Evolutionary conservation across 2,113 vertebrate genomes (phyloP).

Genomic region (Poicephalus meyeri): DNA sequence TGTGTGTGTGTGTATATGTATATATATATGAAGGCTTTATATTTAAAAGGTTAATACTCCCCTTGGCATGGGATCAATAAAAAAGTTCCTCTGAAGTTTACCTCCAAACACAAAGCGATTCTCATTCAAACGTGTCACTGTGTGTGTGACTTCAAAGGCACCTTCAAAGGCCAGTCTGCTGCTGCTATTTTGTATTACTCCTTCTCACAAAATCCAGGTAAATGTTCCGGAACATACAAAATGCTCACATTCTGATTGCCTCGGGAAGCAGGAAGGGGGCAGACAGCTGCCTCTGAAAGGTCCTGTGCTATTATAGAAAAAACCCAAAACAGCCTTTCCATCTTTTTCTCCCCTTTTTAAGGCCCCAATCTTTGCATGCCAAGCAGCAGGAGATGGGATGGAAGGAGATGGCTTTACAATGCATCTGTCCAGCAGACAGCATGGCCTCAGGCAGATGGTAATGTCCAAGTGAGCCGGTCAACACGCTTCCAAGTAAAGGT

Average conservation of each 20-base stretch:
- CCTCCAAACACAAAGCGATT: not conserved
- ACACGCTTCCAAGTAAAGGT: not conserved
- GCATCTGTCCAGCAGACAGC: not conserved
- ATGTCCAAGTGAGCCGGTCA: not conserved
- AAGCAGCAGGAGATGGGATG: not conserved
- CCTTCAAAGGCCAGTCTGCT: not conserved
- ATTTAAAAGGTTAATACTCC: not conserved
- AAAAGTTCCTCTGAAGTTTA: not conserved
- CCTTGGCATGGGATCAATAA: not conserved
- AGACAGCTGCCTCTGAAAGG: not conserved
- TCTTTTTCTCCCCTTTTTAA: not conserved
- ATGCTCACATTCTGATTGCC: not conserved
- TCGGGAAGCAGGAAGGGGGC: not conserved
- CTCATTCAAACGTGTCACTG: not conserved
- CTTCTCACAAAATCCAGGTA: not conserved
- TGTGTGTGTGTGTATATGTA: accelerated
- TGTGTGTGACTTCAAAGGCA: not conserved
- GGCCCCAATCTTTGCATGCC: not conserved
- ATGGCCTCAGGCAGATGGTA: not conserved
- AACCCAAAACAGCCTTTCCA: not conserved
- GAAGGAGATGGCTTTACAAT: not conserved
- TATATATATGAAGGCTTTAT: not conserved
- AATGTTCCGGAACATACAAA: not conserved
- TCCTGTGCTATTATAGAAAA: not conserved
- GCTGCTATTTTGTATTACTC: not conserved